These are phyloP conservation scores for Torymus aiolomorphi DNA, from an alignment of 2,888 invertebrate genomes.

Conservation along the genomic window DNA sequence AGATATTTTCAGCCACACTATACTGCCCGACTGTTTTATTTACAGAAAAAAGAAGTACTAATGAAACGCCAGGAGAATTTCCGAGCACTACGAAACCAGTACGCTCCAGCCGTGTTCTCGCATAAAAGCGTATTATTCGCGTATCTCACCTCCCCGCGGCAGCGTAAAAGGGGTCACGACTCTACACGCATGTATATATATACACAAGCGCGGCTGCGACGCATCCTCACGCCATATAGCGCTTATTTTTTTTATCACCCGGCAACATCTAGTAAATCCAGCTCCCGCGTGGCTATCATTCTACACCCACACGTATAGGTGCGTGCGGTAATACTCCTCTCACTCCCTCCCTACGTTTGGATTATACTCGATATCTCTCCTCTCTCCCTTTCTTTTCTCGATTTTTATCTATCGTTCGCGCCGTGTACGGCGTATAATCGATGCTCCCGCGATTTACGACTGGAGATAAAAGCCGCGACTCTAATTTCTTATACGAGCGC, in stretches of 20 bases:
- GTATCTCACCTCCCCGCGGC: neutral
- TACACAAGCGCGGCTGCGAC: too few species aligned
- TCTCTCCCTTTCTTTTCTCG: neutral
- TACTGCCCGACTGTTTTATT: too few species aligned
- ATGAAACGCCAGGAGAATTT: too few species aligned
- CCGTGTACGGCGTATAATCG: slow-evolving; percentile 36
- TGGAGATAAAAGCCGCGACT: slow-evolving; percentile 50
- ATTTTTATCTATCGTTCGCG: slow-evolving; percentile 28
- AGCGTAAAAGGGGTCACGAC: neutral
- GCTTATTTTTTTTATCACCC: slow-evolving; percentile 7
- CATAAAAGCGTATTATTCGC: too few species aligned
- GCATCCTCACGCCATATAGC: neutral
- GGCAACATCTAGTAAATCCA: slow-evolving; percentile 16
- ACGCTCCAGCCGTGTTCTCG: too few species aligned
- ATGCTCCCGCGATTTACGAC: slow-evolving; percentile 51
- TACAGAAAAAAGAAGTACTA: too few species aligned
- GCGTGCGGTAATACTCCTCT: slow-evolving; percentile 10
- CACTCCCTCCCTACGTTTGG: neutral
- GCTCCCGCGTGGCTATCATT: neutral
- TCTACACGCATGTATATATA: too few species aligned
- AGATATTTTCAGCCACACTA: too few species aligned
- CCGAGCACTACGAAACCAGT: too few species aligned
- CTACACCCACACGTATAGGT: slow-evolving; percentile 10
- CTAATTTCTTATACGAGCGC: slow-evolving; percentile 45
- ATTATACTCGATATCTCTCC: slow-evolving; percentile 11